These are phyloP conservation scores for Matsumurasca onukii DNA, from an alignment of 1,140 invertebrate species.

Conservation along the genomic window DNA sequence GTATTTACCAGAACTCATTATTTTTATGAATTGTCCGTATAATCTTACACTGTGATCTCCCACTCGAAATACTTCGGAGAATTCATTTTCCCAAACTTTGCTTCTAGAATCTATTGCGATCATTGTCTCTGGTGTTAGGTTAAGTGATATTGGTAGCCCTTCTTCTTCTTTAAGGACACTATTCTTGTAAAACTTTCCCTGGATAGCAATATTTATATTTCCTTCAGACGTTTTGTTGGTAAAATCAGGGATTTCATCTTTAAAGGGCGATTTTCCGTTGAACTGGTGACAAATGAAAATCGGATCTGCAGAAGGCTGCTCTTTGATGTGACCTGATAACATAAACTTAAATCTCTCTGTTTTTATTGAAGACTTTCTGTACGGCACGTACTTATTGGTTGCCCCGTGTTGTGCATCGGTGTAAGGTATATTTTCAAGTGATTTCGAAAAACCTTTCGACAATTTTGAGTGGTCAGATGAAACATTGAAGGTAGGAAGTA, in stretches of 20 bases:
- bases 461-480: too few relatives aligned
- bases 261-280: neutral
- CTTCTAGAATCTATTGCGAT: neutral
- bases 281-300: neutral
- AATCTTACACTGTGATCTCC: neutral
- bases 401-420: too few relatives aligned
- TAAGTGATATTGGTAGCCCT: neutral
- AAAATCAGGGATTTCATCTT: neutral
- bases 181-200: neutral
- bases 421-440: too few relatives aligned
- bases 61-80: neutral
- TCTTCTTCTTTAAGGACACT: neutral
- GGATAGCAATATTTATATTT: neutral
- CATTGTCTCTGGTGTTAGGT: neutral
- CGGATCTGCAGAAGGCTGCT: neutral
- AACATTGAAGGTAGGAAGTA: too few relatives aligned
- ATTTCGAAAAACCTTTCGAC: too few relatives aligned
- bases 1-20: too few relatives aligned
- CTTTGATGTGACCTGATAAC: neutral
- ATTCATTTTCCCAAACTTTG: neutral
- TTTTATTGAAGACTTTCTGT: too few relatives aligned
- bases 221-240: neutral
- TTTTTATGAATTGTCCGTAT: too few relatives aligned
- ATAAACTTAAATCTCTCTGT: neutral
- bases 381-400: too few relatives aligned